A percentile compares a stretch with the other conserved stretches of the same genome.
Evolutionary conservation across 2,888 invertebrate species (phyloP).

Genomic region (Pachycephus smyrnensis): DNA sequence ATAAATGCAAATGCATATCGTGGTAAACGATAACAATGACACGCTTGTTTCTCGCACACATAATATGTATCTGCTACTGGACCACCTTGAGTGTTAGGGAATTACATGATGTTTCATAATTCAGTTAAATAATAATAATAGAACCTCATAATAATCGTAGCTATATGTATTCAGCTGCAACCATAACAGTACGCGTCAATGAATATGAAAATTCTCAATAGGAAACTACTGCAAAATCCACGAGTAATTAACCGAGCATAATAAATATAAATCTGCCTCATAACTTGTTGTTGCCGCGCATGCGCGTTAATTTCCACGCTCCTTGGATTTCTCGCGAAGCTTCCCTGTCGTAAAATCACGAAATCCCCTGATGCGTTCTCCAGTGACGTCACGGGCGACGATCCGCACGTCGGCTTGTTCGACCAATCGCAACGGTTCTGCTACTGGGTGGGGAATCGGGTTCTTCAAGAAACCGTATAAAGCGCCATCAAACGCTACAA

Average conservation of each 20-base stretch:
- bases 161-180: not conserved
- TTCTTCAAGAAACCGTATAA: slow-evolving; percentile 43
- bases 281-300: not conserved
- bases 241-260: not conserved
- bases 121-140: not conserved
- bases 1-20: not conserved
- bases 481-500: slow-evolving; percentile 48
- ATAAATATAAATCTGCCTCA: not conserved
- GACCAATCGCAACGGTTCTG: slow-evolving; percentile 21
- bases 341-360: slow-evolving; percentile 31
- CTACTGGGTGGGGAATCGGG: slow-evolving; percentile 36
- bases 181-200: not conserved
- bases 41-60: not conserved
- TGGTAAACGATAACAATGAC: not conserved
- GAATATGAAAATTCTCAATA: not conserved
- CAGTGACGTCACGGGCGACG: slow-evolving; percentile 39
- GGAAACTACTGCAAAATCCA: not conserved
- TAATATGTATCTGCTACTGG: not conserved
- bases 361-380: slow-evolving; percentile 34
- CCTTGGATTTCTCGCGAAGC: slow-evolving; percentile 33
- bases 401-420: not conserved
- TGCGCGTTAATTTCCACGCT: slow-evolving; percentile 17
- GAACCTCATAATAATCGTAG: not conserved
- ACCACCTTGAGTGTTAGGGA: not conserved
- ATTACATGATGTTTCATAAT: not conserved